Percentiles rank a stretch among this genome's conserved stretches.
These are phyloP conservation scores for Daphoenositta chrysoptera DNA, from an alignment of 2,113 vertebrate genomes.

Conservation along the genomic window DNA sequence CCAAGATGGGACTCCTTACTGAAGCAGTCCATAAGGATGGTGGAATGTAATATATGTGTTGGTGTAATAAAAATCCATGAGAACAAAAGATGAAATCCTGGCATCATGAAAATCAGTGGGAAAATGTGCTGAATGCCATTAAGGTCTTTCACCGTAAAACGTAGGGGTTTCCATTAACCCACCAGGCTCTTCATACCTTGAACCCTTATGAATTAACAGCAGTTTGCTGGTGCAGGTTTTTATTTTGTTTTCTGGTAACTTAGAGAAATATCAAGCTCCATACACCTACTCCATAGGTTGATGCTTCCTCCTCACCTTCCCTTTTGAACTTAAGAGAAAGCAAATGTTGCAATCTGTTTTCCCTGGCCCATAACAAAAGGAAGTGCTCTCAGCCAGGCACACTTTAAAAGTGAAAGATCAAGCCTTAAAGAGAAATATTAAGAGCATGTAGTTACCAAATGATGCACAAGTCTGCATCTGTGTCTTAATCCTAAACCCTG, in stretches of 20 bases:
- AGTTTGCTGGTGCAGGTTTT: background rate
- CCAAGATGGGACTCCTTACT: background rate
- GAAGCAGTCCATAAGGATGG: background rate
- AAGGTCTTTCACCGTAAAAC: background rate
- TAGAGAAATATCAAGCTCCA: background rate
- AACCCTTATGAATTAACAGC: background rate
- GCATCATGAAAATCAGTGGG: background rate
- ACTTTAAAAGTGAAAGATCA: background rate
- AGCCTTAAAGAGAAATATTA: background rate
- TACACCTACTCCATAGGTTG: rapidly evolving
- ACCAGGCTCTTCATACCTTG: background rate
- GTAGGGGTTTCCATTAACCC: background rate
- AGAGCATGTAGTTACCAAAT: background rate
- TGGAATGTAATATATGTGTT: background rate
- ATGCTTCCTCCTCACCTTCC: background rate
- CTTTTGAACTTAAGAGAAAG: background rate
- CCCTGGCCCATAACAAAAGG: background rate
- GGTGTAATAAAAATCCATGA: background rate
- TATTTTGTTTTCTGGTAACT: background rate
- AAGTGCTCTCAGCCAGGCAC: background rate
- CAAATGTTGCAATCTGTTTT: background rate
- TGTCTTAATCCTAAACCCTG: background rate
- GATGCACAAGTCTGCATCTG: background rate
- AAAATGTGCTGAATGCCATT: background rate
- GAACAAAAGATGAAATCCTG: background rate